phyloP scores from a whole-genome alignment of 2,888 invertebrate genomes.

The Clivina fossor region DNA sequence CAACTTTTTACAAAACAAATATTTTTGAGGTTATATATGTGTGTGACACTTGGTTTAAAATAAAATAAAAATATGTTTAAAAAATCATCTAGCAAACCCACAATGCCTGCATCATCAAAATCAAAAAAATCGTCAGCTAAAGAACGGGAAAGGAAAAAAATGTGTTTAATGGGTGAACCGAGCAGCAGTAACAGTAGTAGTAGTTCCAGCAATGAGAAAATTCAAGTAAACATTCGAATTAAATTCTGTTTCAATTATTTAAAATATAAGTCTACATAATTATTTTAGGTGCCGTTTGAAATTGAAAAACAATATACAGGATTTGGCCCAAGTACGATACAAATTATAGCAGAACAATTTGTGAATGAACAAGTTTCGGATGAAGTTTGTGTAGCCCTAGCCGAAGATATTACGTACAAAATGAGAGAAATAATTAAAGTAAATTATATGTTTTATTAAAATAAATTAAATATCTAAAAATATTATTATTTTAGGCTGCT shows the following conservation, averaged over 20 bases:
- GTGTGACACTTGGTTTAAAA: constrained; percentile 5
- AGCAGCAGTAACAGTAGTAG: constrained; percentile 20
- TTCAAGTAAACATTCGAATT: constrained; percentile 5
- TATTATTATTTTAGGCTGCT: constrained; percentile 46
- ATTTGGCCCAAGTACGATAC: constrained; percentile 47
- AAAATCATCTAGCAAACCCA: constrained; percentile 20
- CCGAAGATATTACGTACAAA: constrained; percentile 52
- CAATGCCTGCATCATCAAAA: constrained; percentile 14
- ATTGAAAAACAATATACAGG: constrained; percentile 47
- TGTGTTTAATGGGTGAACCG: constrained; percentile 10
- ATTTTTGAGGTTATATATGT: constrained; percentile 22
- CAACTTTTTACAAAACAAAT: neutral
- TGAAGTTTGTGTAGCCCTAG: constrained; percentile 47
- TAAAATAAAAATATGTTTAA: constrained; percentile 22
- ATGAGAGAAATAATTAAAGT: constrained; percentile 51
- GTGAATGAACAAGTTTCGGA: constrained; percentile 46
- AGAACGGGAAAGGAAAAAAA: constrained; percentile 28
- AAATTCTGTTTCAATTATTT: no score
- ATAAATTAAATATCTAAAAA: neutral
- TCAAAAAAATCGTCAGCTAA: constrained; percentile 24
- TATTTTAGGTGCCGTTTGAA: constrained; percentile 10
- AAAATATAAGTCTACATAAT: constrained; percentile 13
- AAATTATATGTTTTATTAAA: constrained; percentile 30
- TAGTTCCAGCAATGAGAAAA: constrained; percentile 7
- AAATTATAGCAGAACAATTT: constrained; percentile 48